Base-by-base conservation (phyloP, 2,113 vertebrate genomes). In the Amphiprion percula region DNA sequence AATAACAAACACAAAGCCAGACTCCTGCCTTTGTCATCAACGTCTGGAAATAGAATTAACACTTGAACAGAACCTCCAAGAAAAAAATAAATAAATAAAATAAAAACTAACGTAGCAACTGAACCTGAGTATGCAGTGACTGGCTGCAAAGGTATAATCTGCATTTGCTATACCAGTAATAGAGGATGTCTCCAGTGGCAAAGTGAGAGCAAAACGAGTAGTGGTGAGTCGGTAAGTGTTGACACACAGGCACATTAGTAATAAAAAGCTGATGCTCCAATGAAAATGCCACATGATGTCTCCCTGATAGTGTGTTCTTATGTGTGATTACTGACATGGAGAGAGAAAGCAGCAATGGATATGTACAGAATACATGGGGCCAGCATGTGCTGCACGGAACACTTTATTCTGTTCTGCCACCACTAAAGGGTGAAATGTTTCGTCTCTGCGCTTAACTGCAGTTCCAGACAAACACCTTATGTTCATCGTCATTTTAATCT, bases 1-100 rank as follows among this genome's bases (percentile, higher is more conserved):
- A 86, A 77, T 78, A 78, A 74, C 33, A 78, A 59, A 77, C 58
- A 74, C 66, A 88, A 64, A 73, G 55, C 72, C 69, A 23, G 54
- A 50, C 60, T 64, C 58, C 50, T 68, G 72, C 76, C 28, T 68
- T 81, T 60, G 39, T 58, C 30, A 44, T 74, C 63, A 46, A 65
- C 33, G 66, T 76, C 74, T 68, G 37, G 33, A 81, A 47, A 68
- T 66, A 65, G 56, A 74, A 63, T 70, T 5, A 53, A 17, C 61
- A 54, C 50, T 80, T 2, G 11, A 74, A 65, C 41, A 33, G 49
- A 76, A 58, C 12, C 28, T 59, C 41, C 47, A 44, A 33, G 54
- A 74, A 66, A 50, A 72, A 77, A 21, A 58, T 21, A 82, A 37
- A 37, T 7, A 37, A 26, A 33, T 58, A 72, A 66, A 50, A 72